Evolutionary conservation across 1,140 invertebrate genomes (phyloP), one percentile per base, ranked within the genome.

Genomic region (Oncopeltus fasciatus): DNA sequence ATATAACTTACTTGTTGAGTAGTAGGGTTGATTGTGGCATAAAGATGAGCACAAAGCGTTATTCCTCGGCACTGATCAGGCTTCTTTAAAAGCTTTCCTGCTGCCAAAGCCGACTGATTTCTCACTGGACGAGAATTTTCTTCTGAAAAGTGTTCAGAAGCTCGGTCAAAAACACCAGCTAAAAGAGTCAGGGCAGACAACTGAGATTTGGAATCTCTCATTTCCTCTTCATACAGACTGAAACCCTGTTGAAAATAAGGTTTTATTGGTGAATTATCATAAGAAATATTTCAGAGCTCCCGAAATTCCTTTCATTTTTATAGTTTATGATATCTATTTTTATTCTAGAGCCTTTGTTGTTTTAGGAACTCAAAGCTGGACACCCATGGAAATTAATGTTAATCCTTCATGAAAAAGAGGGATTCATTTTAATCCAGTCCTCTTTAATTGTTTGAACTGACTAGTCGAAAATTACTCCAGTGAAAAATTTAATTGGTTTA

Each of bases 181-280:
- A 99, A 93, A 1, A 98, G 76, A 0, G 92, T 94, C 51, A 99
- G 94, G 18, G 94, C 94, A 1, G 93, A 88, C 51, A 98, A 75
- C 73, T 99, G 95, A 28, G 94, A 91, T 73, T 97, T 96, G 53
- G 92, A 95, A 71, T 99, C 96, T 8, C 90, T 92, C 68, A 99
- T 96, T 76, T 99, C 96, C 72, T 99, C 96, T 74, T 99, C 96
- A 70, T 98, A 98, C 57, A 99, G 76, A 0, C 93, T 93, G 74
- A 99, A 98, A 0, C 93, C 93, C 80, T 87, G 66, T 26, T 20
- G 28, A 26, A 47, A 29, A 60, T 33, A 49, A 20, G 2, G 11
- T 49, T 49, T 16, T 16, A 44, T 44, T 16, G 2, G 18, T 44
- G 1, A 3, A 44, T 44, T 16, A 11, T 3, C 2, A 44, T 16